These are phyloP conservation scores for Exocentrus adspersus DNA, from an alignment of 2,888 invertebrate genomes.

Conservation along the genomic window DNA sequence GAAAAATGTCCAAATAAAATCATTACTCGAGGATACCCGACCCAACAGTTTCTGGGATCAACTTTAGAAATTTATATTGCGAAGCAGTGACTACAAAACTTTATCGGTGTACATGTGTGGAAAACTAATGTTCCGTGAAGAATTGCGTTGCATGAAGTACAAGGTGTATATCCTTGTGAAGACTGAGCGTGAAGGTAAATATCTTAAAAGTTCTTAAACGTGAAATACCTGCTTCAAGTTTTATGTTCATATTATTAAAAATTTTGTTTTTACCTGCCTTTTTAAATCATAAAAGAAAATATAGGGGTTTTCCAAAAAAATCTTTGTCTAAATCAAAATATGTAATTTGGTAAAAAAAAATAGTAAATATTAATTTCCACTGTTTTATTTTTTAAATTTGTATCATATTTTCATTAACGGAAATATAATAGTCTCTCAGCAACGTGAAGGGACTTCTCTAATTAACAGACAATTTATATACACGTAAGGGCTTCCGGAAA, in stretches of 20 bases:
- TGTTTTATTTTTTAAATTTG: no score
- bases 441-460: no score
- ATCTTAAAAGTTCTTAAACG: conserved; percentile 19
- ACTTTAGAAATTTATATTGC: conserved; percentile 20
- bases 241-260: background rate
- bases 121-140: conserved; percentile 20
- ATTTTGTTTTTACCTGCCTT: conserved; percentile 2
- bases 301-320: no score
- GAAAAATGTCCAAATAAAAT: conserved; percentile 5
- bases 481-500: no score
- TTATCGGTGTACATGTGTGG: conserved; percentile 20
- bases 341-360: no score
- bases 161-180: conserved; percentile 8
- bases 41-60: background rate
- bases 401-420: no score
- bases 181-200: conserved; percentile 2
- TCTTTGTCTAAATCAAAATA: no score
- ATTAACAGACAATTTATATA: no score
- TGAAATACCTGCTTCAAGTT: conserved; percentile 10
- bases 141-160: conserved; percentile 8
- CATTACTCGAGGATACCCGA: conserved; percentile 8
- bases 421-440: no score
- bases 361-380: no score
- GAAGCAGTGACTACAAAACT: conserved; percentile 19
- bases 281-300: no score